Base-by-base conservation (phyloP, 1,140 invertebrate genomes). In the Geopemphigus sp. region DNA sequence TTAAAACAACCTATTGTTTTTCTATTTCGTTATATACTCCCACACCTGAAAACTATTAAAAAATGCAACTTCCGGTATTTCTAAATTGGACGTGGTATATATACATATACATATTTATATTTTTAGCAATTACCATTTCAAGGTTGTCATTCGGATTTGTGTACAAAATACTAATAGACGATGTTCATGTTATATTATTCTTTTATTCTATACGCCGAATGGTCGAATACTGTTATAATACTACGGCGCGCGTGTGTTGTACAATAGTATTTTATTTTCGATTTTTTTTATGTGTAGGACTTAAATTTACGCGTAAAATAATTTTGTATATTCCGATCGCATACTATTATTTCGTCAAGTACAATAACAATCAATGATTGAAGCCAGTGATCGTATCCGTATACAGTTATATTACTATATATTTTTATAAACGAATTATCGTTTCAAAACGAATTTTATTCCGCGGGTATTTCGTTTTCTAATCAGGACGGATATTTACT, bases 31-130 rank as follows among this genome's bases (percentile, higher is more conserved):
- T 6, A 5, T 14, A 6, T 19, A 54, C 17, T 50, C 24, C 19
- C 68, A 54, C 47, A n/a, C 68, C 63, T 66, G 12, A 29, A 54
- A 29, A 22, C 22, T n/a, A 53, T 72, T 72, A 72, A 72, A 72
- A 72, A 54, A 26, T 53, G 45, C 26, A n/a, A 72, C 47, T 72
- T 72, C 47, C 68, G 24, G 68, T n/a, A 15, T 29, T 50, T 19
- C 8, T 2, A 54, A 72, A 53, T 72, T 72, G 19, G 22, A 72
- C 47, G 22, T 72, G 24, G 5, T 50, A 11, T 50, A 11, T 53
- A 26, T 66, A 72, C 8, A 39, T 39, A 39, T 8, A 39, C n/a
- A n/a, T n/a, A n/a, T 70, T 26, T 14, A 45, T 45, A 26, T 45
- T 53, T 53, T 54, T 54, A 54, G 50, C 47, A 54, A 72, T 54